Conservation (phyloP, 1,140 invertebrate genomes). For the Zaprionus ghesquierei region DNA sequence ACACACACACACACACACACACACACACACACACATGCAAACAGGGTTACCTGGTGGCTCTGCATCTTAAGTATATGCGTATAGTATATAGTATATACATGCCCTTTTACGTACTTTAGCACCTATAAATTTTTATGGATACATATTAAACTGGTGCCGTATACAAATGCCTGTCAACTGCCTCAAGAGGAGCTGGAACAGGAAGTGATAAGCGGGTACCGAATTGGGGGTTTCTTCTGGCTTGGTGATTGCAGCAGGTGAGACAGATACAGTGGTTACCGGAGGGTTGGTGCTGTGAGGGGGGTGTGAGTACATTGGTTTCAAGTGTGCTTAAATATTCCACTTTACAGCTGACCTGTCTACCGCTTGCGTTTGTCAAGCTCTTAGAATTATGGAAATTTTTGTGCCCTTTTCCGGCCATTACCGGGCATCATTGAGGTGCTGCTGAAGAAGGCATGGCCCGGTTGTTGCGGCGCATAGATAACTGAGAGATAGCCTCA, state of each 20-base stretch:
- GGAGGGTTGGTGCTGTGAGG: too few species aligned
- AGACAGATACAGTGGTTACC: too few species aligned
- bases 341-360: constrained; percentile 51
- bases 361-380: constrained; percentile 46
- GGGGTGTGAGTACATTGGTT: constrained; percentile 31
- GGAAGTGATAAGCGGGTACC: neutral
- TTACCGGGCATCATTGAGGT: constrained; percentile 34
- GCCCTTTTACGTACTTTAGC: constrained; percentile 72
- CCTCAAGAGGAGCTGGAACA: neutral
- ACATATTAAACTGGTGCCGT: constrained; percentile 65
- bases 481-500: constrained; percentile 11
- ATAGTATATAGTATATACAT: too few species aligned
- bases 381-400: constrained; percentile 79
- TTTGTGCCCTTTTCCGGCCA: constrained; percentile 67
- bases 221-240: neutral
- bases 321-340: constrained; percentile 60
- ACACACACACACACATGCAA: neutral
- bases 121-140: constrained; percentile 78
- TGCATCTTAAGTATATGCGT: constrained; percentile 46
- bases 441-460: neutral
- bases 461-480: neutral
- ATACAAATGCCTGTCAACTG: constrained; percentile 46
- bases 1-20: neutral
- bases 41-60: neutral
- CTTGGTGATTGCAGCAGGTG: neutral